phyloP scores from a whole-genome alignment of 2,113 vertebrate genomes.

The Coracopsis vasa region DNA sequence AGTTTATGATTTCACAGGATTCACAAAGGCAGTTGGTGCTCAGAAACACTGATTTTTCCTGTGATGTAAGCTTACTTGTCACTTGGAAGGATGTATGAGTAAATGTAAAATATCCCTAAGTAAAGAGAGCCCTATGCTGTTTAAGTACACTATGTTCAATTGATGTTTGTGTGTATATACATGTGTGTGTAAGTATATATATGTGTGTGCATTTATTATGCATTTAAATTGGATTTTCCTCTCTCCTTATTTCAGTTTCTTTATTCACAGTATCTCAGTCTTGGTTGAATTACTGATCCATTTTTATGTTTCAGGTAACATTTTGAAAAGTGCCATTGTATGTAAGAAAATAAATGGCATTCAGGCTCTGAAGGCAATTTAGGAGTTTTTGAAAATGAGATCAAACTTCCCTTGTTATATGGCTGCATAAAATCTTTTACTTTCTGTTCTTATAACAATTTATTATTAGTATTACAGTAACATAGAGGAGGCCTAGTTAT shows the following conservation, averaged over 20 bases:
- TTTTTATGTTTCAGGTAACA: slow-evolving; percentile 12
- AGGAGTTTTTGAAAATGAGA: background rate
- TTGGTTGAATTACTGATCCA: background rate
- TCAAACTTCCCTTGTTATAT: slow-evolving; percentile 28
- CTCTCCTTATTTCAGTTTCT: background rate
- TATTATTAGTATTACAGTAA: slow-evolving; percentile 43
- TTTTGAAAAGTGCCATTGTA: background rate
- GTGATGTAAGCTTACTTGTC: background rate
- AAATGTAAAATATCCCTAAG: background rate
- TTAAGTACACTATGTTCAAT: background rate
- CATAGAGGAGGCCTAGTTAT: background rate
- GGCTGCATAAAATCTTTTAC: slow-evolving; percentile 13
- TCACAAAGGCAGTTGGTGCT: background rate
- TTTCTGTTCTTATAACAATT: slow-evolving; percentile 10
- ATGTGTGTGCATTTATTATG: background rate
- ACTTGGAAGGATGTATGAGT: background rate
- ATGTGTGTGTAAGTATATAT: no score
- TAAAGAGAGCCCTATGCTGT: background rate
- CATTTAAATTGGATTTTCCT: background rate
- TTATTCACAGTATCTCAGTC: background rate
- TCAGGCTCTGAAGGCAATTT: background rate
- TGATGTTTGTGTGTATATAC: background rate
- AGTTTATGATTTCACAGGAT: background rate
- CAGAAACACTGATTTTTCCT: background rate
- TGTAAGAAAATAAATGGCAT: background rate